Percentiles rank a stretch among this genome's conserved stretches.
phyloP scores from a whole-genome alignment of 1,140 invertebrate genomes.

The Halotydeus destructor region DNA sequence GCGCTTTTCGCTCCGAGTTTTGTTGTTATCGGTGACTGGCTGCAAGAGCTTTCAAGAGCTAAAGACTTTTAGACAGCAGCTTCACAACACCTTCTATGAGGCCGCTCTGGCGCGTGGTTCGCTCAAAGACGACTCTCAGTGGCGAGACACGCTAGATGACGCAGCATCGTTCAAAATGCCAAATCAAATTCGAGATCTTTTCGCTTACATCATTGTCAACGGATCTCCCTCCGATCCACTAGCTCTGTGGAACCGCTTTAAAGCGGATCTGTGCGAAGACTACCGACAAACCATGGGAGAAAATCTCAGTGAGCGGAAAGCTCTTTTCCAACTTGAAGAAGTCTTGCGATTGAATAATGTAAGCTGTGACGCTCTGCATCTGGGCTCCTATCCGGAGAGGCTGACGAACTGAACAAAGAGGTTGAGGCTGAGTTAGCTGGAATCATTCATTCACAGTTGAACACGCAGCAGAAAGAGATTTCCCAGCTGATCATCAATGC shows the following conservation, averaged over 20 bases:
- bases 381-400: not conserved
- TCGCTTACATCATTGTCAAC: constrained; percentile 24
- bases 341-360: not conserved
- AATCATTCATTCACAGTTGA: not conserved
- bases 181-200: constrained; percentile 18
- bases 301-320: constrained; percentile 7
- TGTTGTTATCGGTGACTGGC: constrained; percentile 16
- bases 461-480: not conserved
- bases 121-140: constrained; percentile 10
- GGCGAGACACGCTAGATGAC: constrained; percentile 21
- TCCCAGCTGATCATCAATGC: constrained; percentile 17
- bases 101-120: constrained; percentile 4
- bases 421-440: not conserved
- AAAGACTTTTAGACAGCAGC: constrained; percentile 10
- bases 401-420: not conserved
- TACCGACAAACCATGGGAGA: no score
- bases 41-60: constrained; percentile 16
- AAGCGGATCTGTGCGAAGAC: constrained; percentile 12
- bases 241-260: constrained; percentile 14
- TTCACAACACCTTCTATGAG: constrained; percentile 12
- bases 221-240: constrained; percentile 18
- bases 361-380: not conserved
- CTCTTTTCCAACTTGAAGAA: constrained; percentile 13
- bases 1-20: constrained; percentile 16
- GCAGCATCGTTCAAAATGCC: constrained; percentile 23